These are phyloP conservation scores for Pycnonotus jocosus DNA, from an alignment of 2,113 vertebrate genomes.

Conservation along the genomic window DNA sequence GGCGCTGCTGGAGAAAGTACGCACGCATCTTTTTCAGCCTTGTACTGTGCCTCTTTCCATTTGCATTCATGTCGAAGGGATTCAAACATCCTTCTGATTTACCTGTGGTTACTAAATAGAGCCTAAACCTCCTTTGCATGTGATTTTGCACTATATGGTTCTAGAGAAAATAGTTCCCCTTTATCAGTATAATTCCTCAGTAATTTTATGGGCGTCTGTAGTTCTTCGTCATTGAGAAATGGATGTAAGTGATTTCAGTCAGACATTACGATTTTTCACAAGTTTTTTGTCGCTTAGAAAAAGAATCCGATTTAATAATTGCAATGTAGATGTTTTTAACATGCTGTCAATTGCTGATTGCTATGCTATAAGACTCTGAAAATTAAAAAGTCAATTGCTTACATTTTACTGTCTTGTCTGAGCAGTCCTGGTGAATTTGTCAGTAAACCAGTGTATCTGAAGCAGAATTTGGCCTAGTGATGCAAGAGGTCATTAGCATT, in stretches of 20 bases:
- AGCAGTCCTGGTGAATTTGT: background rate
- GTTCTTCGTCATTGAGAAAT: background rate
- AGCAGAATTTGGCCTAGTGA: constrained; percentile 11
- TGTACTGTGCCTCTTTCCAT: background rate
- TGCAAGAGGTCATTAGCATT: constrained; percentile 41
- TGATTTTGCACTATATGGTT: background rate
- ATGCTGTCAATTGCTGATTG: background rate
- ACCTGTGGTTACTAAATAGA: background rate
- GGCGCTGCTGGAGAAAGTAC: background rate
- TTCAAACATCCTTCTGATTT: background rate
- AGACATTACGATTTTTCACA: background rate
- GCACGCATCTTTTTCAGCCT: background rate
- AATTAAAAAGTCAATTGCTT: background rate
- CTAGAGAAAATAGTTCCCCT: background rate
- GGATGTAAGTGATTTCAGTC: background rate
- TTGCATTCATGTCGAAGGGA: background rate
- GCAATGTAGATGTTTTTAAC: background rate
- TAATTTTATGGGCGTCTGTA: background rate
- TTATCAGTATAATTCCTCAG: background rate
- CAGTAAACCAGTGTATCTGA: background rate
- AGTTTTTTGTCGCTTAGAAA: background rate
- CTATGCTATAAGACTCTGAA: background rate
- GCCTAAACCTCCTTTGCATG: background rate
- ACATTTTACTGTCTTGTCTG: background rate
- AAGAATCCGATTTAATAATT: background rate